A percentile compares a stretch with the other conserved stretches of the same genome.
Evolutionary conservation across 35 echinoderm and acorn worm genomes (phyloP).

Genomic region (Stichopus chloronotus): DNA sequence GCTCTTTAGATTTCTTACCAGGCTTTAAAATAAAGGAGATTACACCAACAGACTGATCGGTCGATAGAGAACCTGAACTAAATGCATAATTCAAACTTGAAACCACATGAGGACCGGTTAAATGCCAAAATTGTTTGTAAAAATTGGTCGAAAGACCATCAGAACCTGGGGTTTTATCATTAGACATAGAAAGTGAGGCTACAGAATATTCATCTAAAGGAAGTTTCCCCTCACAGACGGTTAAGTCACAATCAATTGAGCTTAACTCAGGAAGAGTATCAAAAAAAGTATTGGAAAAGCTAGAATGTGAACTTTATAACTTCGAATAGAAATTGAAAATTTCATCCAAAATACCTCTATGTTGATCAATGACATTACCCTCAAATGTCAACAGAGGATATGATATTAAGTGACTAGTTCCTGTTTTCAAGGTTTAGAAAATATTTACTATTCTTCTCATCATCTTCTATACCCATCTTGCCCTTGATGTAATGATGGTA

Average conservation of each 20-base stretch:
- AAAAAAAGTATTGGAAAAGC: not conserved
- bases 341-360: not conserved
- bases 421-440: no score
- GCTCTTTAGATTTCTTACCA: not conserved
- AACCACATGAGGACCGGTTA: not conserved
- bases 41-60: not conserved
- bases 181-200: not conserved
- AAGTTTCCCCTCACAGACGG: not conserved
- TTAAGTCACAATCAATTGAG: not conserved
- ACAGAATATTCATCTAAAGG: not conserved
- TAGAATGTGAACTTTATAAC: not conserved
- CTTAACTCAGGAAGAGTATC: not conserved
- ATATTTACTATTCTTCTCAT: no score
- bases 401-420: not conserved
- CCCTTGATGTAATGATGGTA: conserved; percentile 16
- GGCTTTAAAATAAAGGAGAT: conserved; percentile 28
- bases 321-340: not conserved
- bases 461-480: not conserved
- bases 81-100: conserved; percentile 27
- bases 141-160: conserved; percentile 17
- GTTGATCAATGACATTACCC: not conserved
- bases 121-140: conserved; percentile 32
- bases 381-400: not conserved
- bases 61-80: not conserved
- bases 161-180: conserved; percentile 16